Conservation (phyloP, 2,888 invertebrate species). For the Bibio marci region DNA sequence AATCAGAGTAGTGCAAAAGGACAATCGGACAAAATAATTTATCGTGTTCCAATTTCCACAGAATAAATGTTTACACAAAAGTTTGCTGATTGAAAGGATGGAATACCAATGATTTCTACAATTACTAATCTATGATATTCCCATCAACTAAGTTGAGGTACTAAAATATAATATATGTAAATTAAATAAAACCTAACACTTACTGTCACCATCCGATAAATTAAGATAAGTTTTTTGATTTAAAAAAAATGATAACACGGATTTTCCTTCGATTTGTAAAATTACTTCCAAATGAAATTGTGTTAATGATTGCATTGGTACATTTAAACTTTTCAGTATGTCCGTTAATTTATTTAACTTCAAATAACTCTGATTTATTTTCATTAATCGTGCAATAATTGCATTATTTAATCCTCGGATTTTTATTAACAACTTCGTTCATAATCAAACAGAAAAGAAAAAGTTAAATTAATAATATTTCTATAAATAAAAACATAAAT, state of each 20-base stretch:
- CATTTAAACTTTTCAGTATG: slow-evolving; percentile 30
- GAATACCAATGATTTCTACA: no score
- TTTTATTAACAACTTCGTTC: slow-evolving; percentile 40
- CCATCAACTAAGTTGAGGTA: no score
- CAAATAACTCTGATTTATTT: slow-evolving; percentile 31
- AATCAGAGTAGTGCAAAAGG: no score
- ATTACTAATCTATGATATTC: no score
- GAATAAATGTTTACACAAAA: no score
- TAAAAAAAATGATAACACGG: slow-evolving; percentile 45
- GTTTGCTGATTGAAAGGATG: no score
- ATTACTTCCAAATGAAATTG: slow-evolving; percentile 50
- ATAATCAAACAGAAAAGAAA: no score
- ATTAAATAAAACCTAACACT: slow-evolving; percentile 18
- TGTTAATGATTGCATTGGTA: slow-evolving; percentile 27
- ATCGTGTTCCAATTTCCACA: no score
- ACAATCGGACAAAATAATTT: no score
- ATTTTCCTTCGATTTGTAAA: slow-evolving; percentile 45
- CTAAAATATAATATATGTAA: no score
- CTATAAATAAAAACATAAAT: no score
- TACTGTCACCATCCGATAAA: slow-evolving; percentile 42
- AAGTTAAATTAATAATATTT: no score
- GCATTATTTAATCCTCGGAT: slow-evolving; percentile 29
- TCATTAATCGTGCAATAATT: slow-evolving; percentile 28
- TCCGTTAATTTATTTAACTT: slow-evolving; percentile 36
- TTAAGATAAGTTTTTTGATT: slow-evolving; percentile 46